Conservation (phyloP, 2,888 invertebrate species). For the Alcis repandata region DNA sequence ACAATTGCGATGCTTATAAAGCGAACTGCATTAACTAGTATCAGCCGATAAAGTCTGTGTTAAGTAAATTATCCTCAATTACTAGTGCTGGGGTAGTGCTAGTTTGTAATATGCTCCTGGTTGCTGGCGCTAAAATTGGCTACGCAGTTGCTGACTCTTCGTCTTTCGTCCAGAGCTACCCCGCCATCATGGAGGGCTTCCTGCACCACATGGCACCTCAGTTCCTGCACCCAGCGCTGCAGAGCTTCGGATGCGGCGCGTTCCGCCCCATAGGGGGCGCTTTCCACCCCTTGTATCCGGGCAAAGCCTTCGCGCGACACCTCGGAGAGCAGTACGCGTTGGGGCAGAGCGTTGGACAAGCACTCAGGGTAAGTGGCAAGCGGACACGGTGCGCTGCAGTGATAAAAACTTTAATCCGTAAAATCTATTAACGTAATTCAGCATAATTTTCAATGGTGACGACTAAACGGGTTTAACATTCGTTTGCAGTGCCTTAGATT, state of each 20-base stretch:
- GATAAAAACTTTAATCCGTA: too few species aligned
- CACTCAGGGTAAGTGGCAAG: constrained; percentile 71
- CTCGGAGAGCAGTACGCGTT: constrained; percentile 83
- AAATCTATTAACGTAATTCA: too few species aligned
- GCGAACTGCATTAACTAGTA: too few species aligned
- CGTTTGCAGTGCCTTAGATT: too few species aligned
- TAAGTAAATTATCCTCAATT: too few species aligned
- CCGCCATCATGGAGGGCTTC: constrained; percentile 78
- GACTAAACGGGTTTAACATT: too few species aligned
- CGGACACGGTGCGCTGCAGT: too few species aligned
- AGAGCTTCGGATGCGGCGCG: constrained; percentile 84
- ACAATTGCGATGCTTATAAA: too few species aligned
- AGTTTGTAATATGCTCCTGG: too few species aligned
- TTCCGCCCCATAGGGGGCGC: constrained; percentile 84
- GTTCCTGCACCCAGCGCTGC: constrained; percentile 83
- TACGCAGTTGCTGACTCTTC: background rate
- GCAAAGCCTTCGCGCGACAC: constrained; percentile 82
- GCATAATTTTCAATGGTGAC: too few species aligned
- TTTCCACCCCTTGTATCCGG: constrained; percentile 82
- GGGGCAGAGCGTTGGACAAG: constrained; percentile 82
- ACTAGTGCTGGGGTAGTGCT: too few species aligned
- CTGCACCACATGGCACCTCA: constrained; percentile 85
- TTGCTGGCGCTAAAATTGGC: background rate
- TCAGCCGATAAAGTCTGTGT: too few species aligned
- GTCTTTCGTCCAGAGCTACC: constrained; percentile 8